Evolutionary conservation across 2,888 invertebrate species (phyloP), one percentile per base, ranked within the genome.

Genomic region (Spodoptera exigua): DNA sequence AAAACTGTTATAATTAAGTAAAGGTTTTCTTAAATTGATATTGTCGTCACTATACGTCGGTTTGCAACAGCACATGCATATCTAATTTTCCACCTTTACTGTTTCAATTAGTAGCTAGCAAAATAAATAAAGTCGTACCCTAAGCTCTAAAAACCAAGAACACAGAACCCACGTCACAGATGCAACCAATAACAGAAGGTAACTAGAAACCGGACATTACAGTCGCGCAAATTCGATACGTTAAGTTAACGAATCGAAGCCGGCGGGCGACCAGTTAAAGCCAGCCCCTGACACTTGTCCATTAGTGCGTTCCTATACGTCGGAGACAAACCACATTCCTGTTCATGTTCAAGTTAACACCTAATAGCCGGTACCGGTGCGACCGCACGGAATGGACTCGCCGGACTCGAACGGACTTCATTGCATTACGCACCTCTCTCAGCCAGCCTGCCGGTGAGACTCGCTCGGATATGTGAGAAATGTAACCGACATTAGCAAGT

Each of bases 301-400:
- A 80, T 82, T 83, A 80, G 66, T 67, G 64, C 57, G 69, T 69
- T 64, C 70, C 68, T 68, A 62, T 70, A 74, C 66, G 46, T 53
- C 54, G 74, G 57, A 63, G 65, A 70, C 71, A 80, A 75, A 80
- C 83, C 80, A 61, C 82, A 81, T 79, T 82, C 74, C 78, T 65
- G 71, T 73, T 59, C 65, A 71, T 63, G 77, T 79, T 61, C 74
- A 68, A 78, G 82, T 82, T 82, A 84, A 78, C 83, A 79, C 84
- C 78, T 79, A 80, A 80, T 74, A 78, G 76, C 63, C 48, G 35
- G 65, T 54, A 27, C 57, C 64, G 45, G 63, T 66, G 74, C 66
- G 71, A 80, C 84, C 83, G 77, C 79, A 78, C 61, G 64, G 80
- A 84, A 86, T 84, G 80, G 83, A 84, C 82, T 83, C 69, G 58